phyloP scores from a whole-genome alignment of 2,113 vertebrate species.

The Equus quagga region DNA sequence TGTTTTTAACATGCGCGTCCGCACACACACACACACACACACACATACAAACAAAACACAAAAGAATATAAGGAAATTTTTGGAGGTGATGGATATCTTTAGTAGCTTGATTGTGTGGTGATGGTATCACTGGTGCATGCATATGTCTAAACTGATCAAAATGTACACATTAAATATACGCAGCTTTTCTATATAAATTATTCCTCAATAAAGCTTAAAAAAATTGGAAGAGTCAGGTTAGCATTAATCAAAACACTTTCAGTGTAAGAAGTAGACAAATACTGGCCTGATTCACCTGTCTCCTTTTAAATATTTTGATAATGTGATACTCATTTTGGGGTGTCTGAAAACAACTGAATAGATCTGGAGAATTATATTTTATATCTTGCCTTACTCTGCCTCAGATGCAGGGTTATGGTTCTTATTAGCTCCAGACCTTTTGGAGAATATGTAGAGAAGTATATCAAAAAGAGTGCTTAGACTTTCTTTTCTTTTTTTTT shows the following conservation, averaged over 20 bases:
- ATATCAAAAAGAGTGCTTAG: not conserved
- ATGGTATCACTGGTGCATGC: not conserved
- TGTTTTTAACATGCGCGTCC: not conserved
- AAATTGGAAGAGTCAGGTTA: not conserved
- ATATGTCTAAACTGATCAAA: not conserved
- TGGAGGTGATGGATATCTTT: not conserved
- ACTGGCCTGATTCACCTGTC: not conserved
- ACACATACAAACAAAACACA: not conserved
- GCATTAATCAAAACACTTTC: not conserved
- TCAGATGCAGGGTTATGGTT: not conserved
- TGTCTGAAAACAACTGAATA: not conserved
- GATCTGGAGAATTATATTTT: not conserved
- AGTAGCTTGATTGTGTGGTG: not conserved
- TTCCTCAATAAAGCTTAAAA: not conserved
- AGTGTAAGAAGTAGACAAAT: not conserved
- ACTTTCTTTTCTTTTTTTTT: not conserved
- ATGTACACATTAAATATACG: not conserved
- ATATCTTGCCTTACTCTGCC: not conserved
- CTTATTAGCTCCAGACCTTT: not conserved
- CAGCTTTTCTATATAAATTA: not conserved
- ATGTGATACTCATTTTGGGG: not conserved
- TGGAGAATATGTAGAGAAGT: not conserved
- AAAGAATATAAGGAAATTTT: not conserved
- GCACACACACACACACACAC: not conserved
- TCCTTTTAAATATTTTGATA: not conserved